phyloP scores from a whole-genome alignment of 2,888 invertebrate species.

The Cataglyphis rosenhaueri region DNA sequence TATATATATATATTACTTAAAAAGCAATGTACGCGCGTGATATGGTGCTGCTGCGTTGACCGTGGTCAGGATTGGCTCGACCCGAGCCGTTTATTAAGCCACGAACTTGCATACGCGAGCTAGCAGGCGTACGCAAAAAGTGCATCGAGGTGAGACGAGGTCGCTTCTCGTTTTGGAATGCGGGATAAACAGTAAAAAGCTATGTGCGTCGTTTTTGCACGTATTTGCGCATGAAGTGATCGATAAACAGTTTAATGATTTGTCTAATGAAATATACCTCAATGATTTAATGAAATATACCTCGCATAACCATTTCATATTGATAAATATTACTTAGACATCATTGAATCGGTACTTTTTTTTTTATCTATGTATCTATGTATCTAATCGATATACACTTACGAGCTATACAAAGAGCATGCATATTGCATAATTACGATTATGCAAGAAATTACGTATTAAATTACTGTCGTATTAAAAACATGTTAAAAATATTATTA shows the following conservation, averaged over 20 bases:
- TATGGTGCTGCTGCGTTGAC: conserved; percentile 65
- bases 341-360: conserved; percentile 4
- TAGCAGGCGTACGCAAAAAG: conserved; percentile 49
- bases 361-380: background rate
- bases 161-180: background rate
- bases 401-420: background rate
- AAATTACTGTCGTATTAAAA: background rate
- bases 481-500: background rate
- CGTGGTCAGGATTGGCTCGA: conserved; percentile 74
- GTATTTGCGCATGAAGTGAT: background rate
- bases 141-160: conserved; percentile 34
- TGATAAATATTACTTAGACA: conserved; percentile 18
- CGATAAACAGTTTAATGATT: background rate
- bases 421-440: conserved; percentile 16
- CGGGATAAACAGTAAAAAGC: background rate
- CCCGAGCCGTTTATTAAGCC: conserved; percentile 69
- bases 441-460: background rate
- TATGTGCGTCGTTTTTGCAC: background rate
- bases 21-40: conserved; percentile 49
- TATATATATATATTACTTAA: conserved; percentile 38
- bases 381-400: conserved; percentile 11
- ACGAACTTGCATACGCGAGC: conserved; percentile 42
- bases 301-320: background rate
- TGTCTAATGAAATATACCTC: background rate
- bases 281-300: background rate